These are phyloP conservation scores for Otolemur garnettii DNA, from an alignment of 2,113 vertebrate species.

Conservation along the genomic window DNA sequence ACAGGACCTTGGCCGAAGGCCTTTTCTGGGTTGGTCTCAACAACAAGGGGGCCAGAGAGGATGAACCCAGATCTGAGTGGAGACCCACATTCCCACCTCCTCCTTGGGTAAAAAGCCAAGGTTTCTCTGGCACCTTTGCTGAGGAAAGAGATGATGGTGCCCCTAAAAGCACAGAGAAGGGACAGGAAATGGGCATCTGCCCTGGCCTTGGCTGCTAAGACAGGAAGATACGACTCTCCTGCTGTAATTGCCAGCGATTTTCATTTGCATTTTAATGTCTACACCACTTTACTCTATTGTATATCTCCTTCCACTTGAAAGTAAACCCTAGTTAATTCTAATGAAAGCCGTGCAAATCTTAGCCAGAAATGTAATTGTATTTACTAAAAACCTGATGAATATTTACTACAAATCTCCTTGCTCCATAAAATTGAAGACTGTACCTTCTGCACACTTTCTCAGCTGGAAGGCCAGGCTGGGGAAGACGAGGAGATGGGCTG, in stretches of 20 bases:
- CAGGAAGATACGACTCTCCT: background rate
- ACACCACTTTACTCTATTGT: background rate
- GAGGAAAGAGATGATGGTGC: background rate
- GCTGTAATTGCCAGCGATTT: accelerated
- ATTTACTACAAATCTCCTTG: conserved; percentile 62
- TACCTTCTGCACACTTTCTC: background rate
- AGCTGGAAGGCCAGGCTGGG: background rate
- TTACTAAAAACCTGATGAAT: conserved; percentile 75
- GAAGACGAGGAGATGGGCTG: background rate
- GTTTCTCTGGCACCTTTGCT: background rate
- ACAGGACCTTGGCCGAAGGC: background rate
- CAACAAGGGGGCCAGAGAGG: background rate
- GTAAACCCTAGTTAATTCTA: conserved; percentile 40
- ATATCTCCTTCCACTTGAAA: background rate
- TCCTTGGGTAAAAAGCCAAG: background rate
- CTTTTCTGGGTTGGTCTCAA: background rate
- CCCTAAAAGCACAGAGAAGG: background rate
- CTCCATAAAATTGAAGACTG: conserved; percentile 37
- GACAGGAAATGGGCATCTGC: background rate
- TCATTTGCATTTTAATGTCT: background rate
- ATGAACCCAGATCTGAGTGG: background rate
- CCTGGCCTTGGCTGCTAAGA: background rate
- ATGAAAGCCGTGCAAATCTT: background rate
- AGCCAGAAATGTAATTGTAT: conserved; percentile 62
- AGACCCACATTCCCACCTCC: background rate